These are phyloP conservation scores for Pterocles burchelli DNA, from an alignment of 2,113 vertebrate species.

Conservation along the genomic window DNA sequence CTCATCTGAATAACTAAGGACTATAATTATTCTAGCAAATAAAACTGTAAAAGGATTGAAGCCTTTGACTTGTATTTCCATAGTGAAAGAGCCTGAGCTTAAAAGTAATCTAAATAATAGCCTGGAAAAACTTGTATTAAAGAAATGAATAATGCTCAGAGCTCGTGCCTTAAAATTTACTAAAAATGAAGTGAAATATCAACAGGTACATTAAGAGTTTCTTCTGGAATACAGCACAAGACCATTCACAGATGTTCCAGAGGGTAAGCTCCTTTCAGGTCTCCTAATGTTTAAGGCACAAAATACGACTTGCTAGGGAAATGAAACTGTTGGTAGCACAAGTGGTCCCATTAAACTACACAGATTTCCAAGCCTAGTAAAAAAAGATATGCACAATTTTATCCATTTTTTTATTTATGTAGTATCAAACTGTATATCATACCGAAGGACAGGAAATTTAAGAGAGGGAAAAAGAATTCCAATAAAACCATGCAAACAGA, in stretches of 20 bases:
- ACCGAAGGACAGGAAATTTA: neutral
- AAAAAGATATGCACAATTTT: neutral
- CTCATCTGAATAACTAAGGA: neutral
- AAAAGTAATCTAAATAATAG: neutral
- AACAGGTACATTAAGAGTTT: neutral
- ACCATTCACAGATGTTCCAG: neutral
- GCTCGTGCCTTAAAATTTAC: neutral
- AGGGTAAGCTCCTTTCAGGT: neutral
- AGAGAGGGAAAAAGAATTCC: neutral
- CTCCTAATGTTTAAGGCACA: neutral
- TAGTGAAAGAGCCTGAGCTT: neutral
- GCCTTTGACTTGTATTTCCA: neutral
- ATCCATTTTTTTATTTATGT: neutral
- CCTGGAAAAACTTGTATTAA: neutral
- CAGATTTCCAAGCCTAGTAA: neutral
- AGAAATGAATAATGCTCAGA: neutral
- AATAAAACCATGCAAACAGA: neutral
- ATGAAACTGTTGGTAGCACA: neutral
- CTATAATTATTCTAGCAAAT: neutral
- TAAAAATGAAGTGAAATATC: neutral
- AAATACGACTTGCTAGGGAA: neutral
- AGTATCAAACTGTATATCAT: neutral
- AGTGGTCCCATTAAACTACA: neutral
- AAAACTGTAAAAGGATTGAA: neutral
- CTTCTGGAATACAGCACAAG: neutral